Evolutionary conservation across 1,140 invertebrate genomes (phyloP).

Genomic region (Mamestra configurata): DNA sequence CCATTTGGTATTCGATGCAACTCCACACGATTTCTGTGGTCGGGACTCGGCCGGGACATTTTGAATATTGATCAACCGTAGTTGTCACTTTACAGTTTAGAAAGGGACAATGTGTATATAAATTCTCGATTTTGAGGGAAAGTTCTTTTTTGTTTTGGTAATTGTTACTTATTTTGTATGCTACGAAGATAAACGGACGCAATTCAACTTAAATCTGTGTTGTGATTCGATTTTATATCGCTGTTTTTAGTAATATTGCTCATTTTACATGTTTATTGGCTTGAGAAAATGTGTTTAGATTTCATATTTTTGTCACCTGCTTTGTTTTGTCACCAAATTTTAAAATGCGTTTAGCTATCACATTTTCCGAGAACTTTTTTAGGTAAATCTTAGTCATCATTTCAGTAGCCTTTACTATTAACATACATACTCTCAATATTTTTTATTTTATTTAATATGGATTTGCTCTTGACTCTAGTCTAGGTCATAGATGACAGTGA

Average conservation of each 20-base stretch:
- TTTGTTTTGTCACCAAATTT: not conserved
- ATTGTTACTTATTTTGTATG: constrained; percentile 51
- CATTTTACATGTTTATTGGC: constrained; percentile 19
- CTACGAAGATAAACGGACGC: not conserved
- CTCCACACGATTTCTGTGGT: constrained; percentile 81
- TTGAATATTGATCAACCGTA: constrained; percentile 79
- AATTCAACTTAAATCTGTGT: constrained; percentile 42
- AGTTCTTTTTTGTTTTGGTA: constrained; percentile 58
- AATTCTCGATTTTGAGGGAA: constrained; percentile 68
- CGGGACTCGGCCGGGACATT: constrained; percentile 69
- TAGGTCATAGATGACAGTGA: too few relatives aligned
- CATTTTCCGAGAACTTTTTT: too few relatives aligned
- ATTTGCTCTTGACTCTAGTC: too few relatives aligned
- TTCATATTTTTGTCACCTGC: constrained; percentile 5
- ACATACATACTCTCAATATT: too few relatives aligned
- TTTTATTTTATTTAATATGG: too few relatives aligned
- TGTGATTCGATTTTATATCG: constrained; percentile 46
- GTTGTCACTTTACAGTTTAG: constrained; percentile 52
- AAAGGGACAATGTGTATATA: constrained; percentile 56
- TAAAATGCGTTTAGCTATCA: not conserved
- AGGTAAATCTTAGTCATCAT: not conserved
- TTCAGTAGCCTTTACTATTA: too few relatives aligned
- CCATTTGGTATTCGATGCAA: constrained; percentile 72
- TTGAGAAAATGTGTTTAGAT: constrained; percentile 30
- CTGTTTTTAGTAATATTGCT: constrained; percentile 14